phyloP scores from a whole-genome alignment of 2,888 invertebrate species.

The Caenorhabditis plicata region DNA sequence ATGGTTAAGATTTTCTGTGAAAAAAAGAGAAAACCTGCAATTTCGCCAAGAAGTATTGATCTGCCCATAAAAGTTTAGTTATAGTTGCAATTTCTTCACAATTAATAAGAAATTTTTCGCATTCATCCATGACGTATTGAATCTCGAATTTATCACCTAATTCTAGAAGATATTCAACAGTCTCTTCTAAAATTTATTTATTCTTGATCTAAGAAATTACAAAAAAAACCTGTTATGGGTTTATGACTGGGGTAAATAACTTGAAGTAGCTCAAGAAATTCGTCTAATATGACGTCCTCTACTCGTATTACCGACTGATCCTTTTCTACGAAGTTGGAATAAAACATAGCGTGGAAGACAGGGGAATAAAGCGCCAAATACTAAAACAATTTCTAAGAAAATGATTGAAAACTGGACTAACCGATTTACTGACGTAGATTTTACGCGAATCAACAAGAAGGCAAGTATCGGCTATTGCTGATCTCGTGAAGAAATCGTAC shows the following conservation, averaged over 20 bases:
- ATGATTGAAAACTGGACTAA: conserved; percentile 21
- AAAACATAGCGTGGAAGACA: conserved; percentile 63
- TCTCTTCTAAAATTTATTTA: conserved; percentile 62
- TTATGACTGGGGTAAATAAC: conserved; percentile 68
- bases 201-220: neutral
- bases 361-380: conserved; percentile 63
- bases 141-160: conserved; percentile 68
- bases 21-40: conserved; percentile 41
- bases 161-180: conserved; percentile 67
- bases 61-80: conserved; percentile 62
- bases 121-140: conserved; percentile 66
- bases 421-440: conserved; percentile 57
- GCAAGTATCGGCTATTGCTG: conserved; percentile 47
- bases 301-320: conserved; percentile 56
- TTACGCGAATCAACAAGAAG: conserved; percentile 57
- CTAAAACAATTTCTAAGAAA: conserved; percentile 38
- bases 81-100: conserved; percentile 62
- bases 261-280: conserved; percentile 66
- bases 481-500: conserved; percentile 53
- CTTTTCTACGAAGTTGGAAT: conserved; percentile 53
- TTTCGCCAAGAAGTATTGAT: conserved; percentile 58
- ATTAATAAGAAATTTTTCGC: conserved; percentile 66
- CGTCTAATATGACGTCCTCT: conserved; percentile 53
- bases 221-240: conserved; percentile 50
- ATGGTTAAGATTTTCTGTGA: neutral